phyloP scores from a whole-genome alignment of 2,888 invertebrate species.

The Eristalis tenax region DNA sequence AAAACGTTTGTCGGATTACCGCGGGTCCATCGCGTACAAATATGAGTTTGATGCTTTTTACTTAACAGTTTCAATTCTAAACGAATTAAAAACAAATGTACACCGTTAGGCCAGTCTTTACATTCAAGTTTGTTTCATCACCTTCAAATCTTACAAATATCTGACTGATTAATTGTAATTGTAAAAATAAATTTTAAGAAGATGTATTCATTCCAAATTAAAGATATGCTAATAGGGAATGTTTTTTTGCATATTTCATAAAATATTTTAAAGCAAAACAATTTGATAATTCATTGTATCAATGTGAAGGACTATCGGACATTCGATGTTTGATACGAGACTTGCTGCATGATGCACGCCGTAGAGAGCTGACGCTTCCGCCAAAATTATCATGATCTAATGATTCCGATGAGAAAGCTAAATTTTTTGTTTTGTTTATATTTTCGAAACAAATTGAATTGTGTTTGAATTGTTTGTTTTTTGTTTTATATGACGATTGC shows the following conservation, averaged over 20 bases:
- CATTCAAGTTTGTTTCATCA: not conserved
- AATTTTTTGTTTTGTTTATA: conserved; percentile 33
- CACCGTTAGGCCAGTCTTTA: not conserved
- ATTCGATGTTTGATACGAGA: conserved; percentile 81
- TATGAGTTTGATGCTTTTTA: too few species aligned
- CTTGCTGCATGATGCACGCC: conserved; percentile 81
- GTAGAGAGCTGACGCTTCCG: conserved; percentile 81
- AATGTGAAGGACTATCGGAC: conserved; percentile 81
- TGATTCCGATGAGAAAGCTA: conserved; percentile 82
- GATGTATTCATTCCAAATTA: not conserved
- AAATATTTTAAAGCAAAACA: not conserved
- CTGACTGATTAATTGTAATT: not conserved
- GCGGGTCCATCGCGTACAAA: too few species aligned
- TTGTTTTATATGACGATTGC: conserved; percentile 4
- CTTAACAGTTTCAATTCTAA: too few species aligned
- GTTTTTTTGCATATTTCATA: not conserved
- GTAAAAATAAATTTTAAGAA: not conserved
- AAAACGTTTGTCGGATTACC: too few species aligned
- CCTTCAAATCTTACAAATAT: not conserved
- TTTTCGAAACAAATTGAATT: conserved; percentile 17
- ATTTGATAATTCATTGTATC: conserved; percentile 44
- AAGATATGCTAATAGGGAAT: not conserved
- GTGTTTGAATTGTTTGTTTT: not conserved
- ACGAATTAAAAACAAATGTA: too few species aligned
- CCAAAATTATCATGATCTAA: conserved; percentile 81